Conservation (phyloP, 2,113 vertebrate species). For the Monopterus albus region DNA sequence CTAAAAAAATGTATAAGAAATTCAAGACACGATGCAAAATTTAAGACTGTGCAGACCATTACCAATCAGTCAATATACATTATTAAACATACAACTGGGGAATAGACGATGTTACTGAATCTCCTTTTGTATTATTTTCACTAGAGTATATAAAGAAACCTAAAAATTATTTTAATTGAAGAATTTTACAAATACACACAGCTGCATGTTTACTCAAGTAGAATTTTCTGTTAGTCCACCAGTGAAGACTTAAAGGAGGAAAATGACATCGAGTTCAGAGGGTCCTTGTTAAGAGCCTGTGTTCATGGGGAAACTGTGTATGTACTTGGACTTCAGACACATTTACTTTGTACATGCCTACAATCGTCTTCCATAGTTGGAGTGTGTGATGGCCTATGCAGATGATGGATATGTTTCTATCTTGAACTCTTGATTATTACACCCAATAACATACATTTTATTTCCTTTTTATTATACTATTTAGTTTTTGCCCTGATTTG, state of each 20-base stretch:
- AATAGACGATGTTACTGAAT: too few species aligned
- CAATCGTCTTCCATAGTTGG: background rate
- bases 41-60: background rate
- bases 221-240: background rate
- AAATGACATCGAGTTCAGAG: background rate
- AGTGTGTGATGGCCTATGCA: background rate
- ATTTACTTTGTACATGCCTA: background rate
- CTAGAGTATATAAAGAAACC: background rate
- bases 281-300: background rate
- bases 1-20: background rate
- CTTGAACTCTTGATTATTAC: too few species aligned
- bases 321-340: background rate
- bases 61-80: background rate
- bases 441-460: too few species aligned
- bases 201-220: too few species aligned
- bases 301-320: background rate
- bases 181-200: too few species aligned
- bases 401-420: too few species aligned
- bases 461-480: too few species aligned
- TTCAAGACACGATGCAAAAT: background rate
- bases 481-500: too few species aligned
- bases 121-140: too few species aligned
- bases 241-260: background rate
- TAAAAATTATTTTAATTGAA: too few species aligned
- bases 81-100: background rate